Evolutionary conservation across 1,140 invertebrate species (phyloP).

Genomic region (Leptoteleia sp.): DNA sequence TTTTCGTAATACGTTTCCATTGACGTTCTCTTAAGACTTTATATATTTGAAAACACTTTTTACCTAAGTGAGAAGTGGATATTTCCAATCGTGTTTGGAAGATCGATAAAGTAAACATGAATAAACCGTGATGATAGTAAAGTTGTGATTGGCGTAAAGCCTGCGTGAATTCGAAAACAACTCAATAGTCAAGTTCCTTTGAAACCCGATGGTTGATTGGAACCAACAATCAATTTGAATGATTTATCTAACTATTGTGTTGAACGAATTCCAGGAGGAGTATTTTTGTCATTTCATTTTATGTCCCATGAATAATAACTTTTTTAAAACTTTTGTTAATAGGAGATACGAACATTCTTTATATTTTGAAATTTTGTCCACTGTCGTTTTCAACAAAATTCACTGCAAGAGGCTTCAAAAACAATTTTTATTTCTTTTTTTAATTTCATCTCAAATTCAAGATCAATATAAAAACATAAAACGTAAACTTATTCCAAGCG

Average conservation of each 20-base stretch:
- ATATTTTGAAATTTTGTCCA: not conserved
- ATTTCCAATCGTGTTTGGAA: constrained; percentile 44
- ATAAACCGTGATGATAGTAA: constrained; percentile 50
- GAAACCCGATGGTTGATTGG: constrained; percentile 35
- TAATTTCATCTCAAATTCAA: constrained; percentile 10
- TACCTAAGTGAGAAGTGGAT: constrained; percentile 30
- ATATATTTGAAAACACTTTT: constrained; percentile 24
- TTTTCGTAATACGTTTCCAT: not conserved
- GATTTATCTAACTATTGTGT: constrained; percentile 40
- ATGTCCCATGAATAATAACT: constrained; percentile 7
- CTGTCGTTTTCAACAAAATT: not conserved
- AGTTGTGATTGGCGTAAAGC: constrained; percentile 56
- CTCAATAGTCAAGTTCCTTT: constrained; percentile 48
- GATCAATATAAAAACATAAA: constrained; percentile 29
- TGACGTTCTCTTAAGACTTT: constrained; percentile 2
- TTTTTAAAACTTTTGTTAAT: constrained; percentile 4
- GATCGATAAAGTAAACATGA: constrained; percentile 60
- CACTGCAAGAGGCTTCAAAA: not conserved
- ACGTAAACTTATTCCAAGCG: constrained; percentile 19
- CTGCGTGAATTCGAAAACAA: constrained; percentile 55
- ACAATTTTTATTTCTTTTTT: not conserved
- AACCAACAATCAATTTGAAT: constrained; percentile 46
- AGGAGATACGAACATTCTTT: not conserved
- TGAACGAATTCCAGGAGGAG: not conserved
- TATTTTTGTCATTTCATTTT: constrained; percentile 15